Evolutionary conservation across 2,113 vertebrate genomes (phyloP).

Genomic region (Lutjanus erythropterus): DNA sequence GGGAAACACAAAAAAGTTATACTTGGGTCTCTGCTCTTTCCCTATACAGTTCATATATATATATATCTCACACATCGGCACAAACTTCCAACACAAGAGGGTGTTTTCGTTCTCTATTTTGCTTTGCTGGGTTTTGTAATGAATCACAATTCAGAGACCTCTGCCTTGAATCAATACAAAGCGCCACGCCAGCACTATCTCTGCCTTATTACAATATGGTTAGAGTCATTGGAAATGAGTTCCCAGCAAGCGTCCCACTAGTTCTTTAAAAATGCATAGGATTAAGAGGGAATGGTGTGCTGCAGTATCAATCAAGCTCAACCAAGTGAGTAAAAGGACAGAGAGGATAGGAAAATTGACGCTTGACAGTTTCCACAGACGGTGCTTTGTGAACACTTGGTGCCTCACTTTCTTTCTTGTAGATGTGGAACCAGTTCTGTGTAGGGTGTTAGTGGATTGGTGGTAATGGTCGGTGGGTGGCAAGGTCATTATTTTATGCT

Average conservation of each 20-base stretch:
- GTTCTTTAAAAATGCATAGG: slow-evolving; percentile 87
- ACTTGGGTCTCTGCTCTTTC: too few relatives aligned
- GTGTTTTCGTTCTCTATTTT: slow-evolving; percentile 60
- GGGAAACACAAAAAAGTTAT: too few relatives aligned
- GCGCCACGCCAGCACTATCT: slow-evolving; percentile 76
- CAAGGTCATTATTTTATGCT: slow-evolving; percentile 42
- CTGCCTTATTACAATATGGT: slow-evolving; percentile 76
- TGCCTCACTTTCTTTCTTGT: slow-evolving; percentile 30
- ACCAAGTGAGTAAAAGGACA: slow-evolving; percentile 70
- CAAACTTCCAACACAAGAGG: slow-evolving; percentile 31
- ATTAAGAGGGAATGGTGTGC: slow-evolving; percentile 78
- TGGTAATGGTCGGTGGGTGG: slow-evolving; percentile 35
- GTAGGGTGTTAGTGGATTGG: neutral
- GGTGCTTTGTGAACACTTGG: slow-evolving; percentile 33
- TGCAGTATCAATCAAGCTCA: slow-evolving; percentile 80
- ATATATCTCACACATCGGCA: slow-evolving; percentile 12
- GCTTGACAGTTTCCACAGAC: slow-evolving; percentile 66
- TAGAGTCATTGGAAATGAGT: slow-evolving; percentile 79
- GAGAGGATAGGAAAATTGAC: slow-evolving; percentile 72
- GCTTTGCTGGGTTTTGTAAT: slow-evolving; percentile 76
- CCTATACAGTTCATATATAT: too few relatives aligned
- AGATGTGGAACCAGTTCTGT: slow-evolving; percentile 5
- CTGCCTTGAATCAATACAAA: slow-evolving; percentile 76
- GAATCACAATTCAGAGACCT: slow-evolving; percentile 76
- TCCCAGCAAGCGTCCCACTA: slow-evolving; percentile 63